Evolutionary conservation across 2,888 invertebrate genomes (phyloP), one percentile per base, ranked within the genome.

Genomic region (Oxycera nigricornis): DNA sequence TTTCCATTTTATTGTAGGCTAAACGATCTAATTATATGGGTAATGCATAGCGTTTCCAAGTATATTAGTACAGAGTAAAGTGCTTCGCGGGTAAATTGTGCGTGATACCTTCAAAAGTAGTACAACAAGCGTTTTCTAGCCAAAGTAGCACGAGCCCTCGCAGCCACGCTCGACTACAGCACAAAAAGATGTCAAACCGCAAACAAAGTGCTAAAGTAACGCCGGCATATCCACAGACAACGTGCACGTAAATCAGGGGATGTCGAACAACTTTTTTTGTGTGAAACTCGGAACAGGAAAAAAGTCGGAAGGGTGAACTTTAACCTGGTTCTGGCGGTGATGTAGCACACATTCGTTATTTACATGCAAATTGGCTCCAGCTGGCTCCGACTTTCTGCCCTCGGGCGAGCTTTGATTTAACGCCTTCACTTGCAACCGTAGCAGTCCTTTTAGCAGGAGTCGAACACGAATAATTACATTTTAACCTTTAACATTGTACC

Each of bases 401-500:
- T 28, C 52, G 20, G 52, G 46, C 26, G 22, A 70, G 55, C 35
- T 70, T 70, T 70, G 70, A 70, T 70, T 52, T 70, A 70, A 31
- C 70, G 52, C 70, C 31, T 52, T 22, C 14, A 55, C 70, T 26
- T 50, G 52, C 52, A 70, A 30, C 14, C 20, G 52, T 31, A 52
- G n/a, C 9, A 28, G 30, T 11, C 52, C 26, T 30, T 68, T 4
- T 50, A 20, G 68, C 17, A 30, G 11, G 31, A 52, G 70, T 52
- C 70, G 70, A 70, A 70, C 70, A 52, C 52, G 70, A 70, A 31
- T 70, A 70, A 70, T 70, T 70, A 55, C 70, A 70, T 70, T 70
- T 70, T 52, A 70, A 70, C 70, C 55, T 65, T 65, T 65, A 41
- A 41, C 65, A 41, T 39, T 65, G 65, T 30, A 35, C 41, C 39